phyloP scores from a whole-genome alignment of 2,113 vertebrate genomes.

The Gambusia affinis region DNA sequence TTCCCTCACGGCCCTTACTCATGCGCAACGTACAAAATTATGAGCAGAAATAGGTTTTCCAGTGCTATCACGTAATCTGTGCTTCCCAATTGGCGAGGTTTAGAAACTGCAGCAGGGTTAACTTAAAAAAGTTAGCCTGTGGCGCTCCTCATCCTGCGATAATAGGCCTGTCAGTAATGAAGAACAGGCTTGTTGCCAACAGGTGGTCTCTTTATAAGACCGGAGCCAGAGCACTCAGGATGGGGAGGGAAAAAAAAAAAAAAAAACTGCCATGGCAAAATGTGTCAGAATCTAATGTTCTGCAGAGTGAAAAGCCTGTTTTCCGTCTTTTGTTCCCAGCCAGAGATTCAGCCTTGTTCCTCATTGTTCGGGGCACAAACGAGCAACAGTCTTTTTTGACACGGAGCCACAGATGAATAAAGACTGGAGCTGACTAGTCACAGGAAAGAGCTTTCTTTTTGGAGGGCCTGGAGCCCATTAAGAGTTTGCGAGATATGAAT shows the following conservation, averaged over 20 bases:
- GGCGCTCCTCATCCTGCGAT: constrained; percentile 78
- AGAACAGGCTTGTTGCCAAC: constrained; percentile 92
- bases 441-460: constrained; percentile 88
- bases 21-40: constrained; percentile 58
- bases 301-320: constrained; percentile 99
- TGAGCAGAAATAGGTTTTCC: constrained; percentile 43
- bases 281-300: constrained; percentile 99
- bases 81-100: constrained; percentile 74
- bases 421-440: constrained; percentile 98
- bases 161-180: constrained; percentile 93
- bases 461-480: constrained; percentile 90
- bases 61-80: constrained; percentile 36
- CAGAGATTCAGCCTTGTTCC: constrained; percentile 98
- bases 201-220: constrained; percentile 98
- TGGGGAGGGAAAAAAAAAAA: constrained; percentile 46
- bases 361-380: constrained; percentile 95
- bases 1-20: constrained; percentile 43
- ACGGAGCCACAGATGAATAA: constrained; percentile 98
- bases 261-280: constrained; percentile 82
- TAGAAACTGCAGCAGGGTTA: constrained; percentile 80
- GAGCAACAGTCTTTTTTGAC: constrained; percentile 99
- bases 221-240: constrained; percentile 92
- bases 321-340: constrained; percentile 96
- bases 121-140: constrained; percentile 80
- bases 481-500: constrained; percentile 89